Conservation (phyloP, 1,140 invertebrate species). For the Drosophila jambulina region DNA sequence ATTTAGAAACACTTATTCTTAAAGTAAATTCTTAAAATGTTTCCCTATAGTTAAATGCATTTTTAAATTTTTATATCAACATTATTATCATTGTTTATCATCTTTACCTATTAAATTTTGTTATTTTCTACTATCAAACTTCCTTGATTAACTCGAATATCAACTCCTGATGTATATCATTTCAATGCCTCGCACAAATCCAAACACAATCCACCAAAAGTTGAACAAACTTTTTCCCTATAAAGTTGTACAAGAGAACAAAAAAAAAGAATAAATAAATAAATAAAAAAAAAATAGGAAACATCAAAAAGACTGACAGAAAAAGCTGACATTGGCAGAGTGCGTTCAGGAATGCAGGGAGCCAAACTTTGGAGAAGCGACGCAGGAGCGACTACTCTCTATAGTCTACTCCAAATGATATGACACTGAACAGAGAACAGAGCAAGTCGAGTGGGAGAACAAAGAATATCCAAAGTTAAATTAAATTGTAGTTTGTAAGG, state of each 20-base stretch:
- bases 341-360: constrained; percentile 57
- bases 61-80: background rate
- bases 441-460: constrained; percentile 59
- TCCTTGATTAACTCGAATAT: background rate
- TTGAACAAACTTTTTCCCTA: constrained; percentile 48
- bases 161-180: constrained; percentile 20
- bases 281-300: constrained; percentile 22
- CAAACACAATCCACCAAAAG: constrained; percentile 36
- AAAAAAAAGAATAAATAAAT: constrained; percentile 12
- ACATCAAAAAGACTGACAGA: constrained; percentile 42
- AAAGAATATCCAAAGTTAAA: constrained; percentile 84
- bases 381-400: constrained; percentile 13
- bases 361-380: constrained; percentile 26
- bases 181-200: constrained; percentile 17
- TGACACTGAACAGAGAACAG: constrained; percentile 42
- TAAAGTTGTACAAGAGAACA: constrained; percentile 26
- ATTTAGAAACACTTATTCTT: no score
- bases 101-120: background rate
- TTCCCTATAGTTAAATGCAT: background rate
- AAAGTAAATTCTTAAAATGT: no score
- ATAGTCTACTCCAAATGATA: constrained; percentile 64
- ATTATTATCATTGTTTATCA: no score
- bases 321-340: constrained; percentile 41
- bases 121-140: background rate
- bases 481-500: constrained; percentile 83